Conservation (phyloP, 2,797 vertebrate genomes). For the Danio kyathit region DNA sequence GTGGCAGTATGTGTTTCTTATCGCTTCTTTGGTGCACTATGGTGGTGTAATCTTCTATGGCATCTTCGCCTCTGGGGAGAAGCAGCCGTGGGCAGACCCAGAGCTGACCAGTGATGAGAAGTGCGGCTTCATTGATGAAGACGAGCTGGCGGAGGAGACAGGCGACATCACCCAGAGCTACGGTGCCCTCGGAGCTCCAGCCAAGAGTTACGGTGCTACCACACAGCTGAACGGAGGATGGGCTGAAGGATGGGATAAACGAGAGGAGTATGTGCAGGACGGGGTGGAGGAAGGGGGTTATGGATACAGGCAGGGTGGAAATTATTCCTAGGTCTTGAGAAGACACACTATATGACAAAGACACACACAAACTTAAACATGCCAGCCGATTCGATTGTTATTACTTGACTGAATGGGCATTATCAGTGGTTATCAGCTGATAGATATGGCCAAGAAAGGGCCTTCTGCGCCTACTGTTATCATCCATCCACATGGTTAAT, state of each 20-base stretch:
- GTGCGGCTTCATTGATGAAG: slow-evolving; percentile 96
- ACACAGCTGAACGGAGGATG: slow-evolving; percentile 93
- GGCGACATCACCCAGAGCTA: slow-evolving; percentile 96
- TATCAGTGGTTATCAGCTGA: too few relatives aligned
- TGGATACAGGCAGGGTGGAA: slow-evolving; percentile 85
- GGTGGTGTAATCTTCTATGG: slow-evolving; percentile 95
- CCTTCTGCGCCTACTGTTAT: too few relatives aligned
- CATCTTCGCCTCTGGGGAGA: slow-evolving; percentile 94
- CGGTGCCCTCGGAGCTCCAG: slow-evolving; percentile 85
- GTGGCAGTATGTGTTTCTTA: slow-evolving; percentile 96
- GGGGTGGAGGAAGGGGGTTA: slow-evolving; percentile 84
- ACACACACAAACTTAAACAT: slow-evolving; percentile 63
- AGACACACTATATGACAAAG: slow-evolving; percentile 42
- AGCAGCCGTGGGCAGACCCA: slow-evolving; percentile 96
- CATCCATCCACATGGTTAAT: too few relatives aligned
- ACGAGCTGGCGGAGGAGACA: slow-evolving; percentile 95
- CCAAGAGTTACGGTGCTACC: slow-evolving; percentile 92
- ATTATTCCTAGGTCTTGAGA: slow-evolving; percentile 89
- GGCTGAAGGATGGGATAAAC: slow-evolving; percentile 95
- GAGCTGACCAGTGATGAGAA: slow-evolving; percentile 96
- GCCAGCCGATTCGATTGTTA: too few relatives aligned
- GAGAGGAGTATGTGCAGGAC: slow-evolving; percentile 94
- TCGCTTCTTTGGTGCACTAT: slow-evolving; percentile 93
- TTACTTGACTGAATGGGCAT: too few relatives aligned
- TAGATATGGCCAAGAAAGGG: too few relatives aligned